Evolutionary conservation across 2,797 vertebrate species (phyloP).

Genomic region (Eospalax fontanierii): DNA sequence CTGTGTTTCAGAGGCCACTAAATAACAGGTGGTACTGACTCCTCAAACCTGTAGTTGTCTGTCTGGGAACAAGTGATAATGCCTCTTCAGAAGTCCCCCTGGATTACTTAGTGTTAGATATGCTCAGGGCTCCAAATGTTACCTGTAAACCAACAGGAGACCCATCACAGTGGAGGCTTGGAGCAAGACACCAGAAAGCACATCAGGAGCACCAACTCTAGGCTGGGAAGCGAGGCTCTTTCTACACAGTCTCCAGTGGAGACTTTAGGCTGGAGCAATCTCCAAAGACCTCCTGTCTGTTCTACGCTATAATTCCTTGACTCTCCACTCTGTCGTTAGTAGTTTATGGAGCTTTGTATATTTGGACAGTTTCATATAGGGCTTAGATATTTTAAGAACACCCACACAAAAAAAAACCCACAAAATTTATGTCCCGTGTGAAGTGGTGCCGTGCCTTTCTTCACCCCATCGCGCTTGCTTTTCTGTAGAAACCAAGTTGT

Average conservation of each 20-base stretch:
- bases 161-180: neutral
- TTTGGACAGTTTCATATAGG: conserved; percentile 90
- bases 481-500: conserved; percentile 91
- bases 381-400: conserved; percentile 90
- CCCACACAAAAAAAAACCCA: conserved; percentile 83
- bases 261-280: conserved; percentile 51
- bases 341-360: conserved; percentile 93
- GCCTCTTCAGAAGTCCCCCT: neutral
- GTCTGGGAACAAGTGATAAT: neutral
- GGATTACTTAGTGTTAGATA: conserved; percentile 37
- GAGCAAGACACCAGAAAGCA: conserved; percentile 12
- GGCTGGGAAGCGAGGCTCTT: conserved; percentile 11
- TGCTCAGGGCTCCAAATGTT: neutral
- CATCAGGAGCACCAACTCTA: neutral
- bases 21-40: conserved; percentile 27
- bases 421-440: conserved; percentile 90
- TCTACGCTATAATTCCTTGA: conserved; percentile 87
- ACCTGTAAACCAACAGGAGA: neutral
- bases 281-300: conserved; percentile 76
- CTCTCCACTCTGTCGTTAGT: conserved; percentile 88
- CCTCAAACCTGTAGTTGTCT: neutral
- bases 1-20: conserved; percentile 8
- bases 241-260: conserved; percentile 43
- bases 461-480: conserved; percentile 84
- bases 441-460: conserved; percentile 96